Percentiles rank a stretch among this genome's conserved stretches.
Evolutionary conservation across 2,888 invertebrate species (phyloP).

Genomic region (Chrysopilus asiliformis): DNA sequence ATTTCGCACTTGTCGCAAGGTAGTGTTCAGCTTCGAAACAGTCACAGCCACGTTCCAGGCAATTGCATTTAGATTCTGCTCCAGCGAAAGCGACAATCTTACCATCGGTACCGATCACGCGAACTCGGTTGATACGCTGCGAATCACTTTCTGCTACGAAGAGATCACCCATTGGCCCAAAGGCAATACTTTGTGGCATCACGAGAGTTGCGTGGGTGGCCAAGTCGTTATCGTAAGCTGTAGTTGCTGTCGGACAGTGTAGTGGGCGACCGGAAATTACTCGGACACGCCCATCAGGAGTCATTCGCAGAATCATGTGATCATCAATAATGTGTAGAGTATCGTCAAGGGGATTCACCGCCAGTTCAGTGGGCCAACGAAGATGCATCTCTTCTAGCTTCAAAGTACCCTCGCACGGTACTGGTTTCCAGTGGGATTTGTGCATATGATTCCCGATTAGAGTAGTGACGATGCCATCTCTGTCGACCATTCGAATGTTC

Average conservation of each 20-base stretch:
- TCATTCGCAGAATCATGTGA: slow-evolving; percentile 86
- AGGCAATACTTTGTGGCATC: slow-evolving; percentile 89
- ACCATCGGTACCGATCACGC: slow-evolving; percentile 86
- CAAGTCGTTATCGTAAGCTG: slow-evolving; percentile 69
- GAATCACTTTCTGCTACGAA: slow-evolving; percentile 94
- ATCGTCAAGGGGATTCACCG: slow-evolving; percentile 89
- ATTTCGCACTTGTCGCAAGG: slow-evolving; percentile 83
- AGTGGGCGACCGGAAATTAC: slow-evolving; percentile 87
- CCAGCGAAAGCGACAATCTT: slow-evolving; percentile 89
- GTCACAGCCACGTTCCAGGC: slow-evolving; percentile 78
- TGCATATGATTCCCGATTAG: slow-evolving; percentile 89
- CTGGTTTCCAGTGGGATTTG: slow-evolving; percentile 85
- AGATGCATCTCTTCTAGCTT: slow-evolving; percentile 88
- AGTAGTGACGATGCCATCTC: slow-evolving; percentile 84
- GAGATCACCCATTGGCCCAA: slow-evolving; percentile 81
- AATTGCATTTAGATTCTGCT: slow-evolving; percentile 86
- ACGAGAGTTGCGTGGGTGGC: slow-evolving; percentile 84
- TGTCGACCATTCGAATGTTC: slow-evolving; percentile 83
- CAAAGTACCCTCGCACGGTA: slow-evolving; percentile 80
- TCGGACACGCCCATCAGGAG: slow-evolving; percentile 79
- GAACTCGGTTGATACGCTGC: slow-evolving; percentile 80
- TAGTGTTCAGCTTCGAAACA: slow-evolving; percentile 88
- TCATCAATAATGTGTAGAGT: slow-evolving; percentile 92
- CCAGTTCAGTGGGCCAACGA: slow-evolving; percentile 91
- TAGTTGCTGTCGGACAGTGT: slow-evolving; percentile 75